These are phyloP conservation scores for Tipula unca DNA, from an alignment of 2,888 invertebrate species.

Conservation along the genomic window DNA sequence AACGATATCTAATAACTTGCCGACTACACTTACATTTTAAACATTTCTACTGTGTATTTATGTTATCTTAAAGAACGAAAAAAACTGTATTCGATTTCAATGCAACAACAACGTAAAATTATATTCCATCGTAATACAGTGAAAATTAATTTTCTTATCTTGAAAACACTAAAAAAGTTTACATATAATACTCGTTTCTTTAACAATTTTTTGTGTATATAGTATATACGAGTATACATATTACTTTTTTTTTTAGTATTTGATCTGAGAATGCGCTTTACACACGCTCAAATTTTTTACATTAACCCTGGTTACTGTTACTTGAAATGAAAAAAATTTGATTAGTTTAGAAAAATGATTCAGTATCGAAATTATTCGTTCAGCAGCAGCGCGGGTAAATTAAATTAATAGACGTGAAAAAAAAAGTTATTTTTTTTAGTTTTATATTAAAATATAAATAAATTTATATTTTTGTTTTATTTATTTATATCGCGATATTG, in stretches of 20 bases:
- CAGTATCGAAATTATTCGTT: not conserved
- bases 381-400: not conserved
- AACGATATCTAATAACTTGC: not conserved
- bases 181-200: not conserved
- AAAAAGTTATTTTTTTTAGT: not conserved
- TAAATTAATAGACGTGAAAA: not conserved
- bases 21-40: not conserved
- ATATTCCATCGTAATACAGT: not conserved
- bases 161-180: not conserved
- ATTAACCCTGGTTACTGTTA: not conserved
- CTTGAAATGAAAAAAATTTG: not conserved
- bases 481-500: not conserved
- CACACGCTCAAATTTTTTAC: not conserved
- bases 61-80: not conserved
- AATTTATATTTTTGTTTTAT: not conserved
- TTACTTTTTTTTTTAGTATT: not conserved
- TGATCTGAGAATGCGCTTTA: slow-evolving; percentile 8
- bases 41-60: not conserved
- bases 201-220: not conserved
- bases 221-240: too few species aligned
- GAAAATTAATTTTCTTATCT: not conserved
- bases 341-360: not conserved
- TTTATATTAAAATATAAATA: not conserved
- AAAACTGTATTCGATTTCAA: not conserved
- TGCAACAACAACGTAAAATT: not conserved